These are phyloP conservation scores for Heliconius charithonia DNA, from an alignment of 2,888 invertebrate genomes.

Conservation along the genomic window DNA sequence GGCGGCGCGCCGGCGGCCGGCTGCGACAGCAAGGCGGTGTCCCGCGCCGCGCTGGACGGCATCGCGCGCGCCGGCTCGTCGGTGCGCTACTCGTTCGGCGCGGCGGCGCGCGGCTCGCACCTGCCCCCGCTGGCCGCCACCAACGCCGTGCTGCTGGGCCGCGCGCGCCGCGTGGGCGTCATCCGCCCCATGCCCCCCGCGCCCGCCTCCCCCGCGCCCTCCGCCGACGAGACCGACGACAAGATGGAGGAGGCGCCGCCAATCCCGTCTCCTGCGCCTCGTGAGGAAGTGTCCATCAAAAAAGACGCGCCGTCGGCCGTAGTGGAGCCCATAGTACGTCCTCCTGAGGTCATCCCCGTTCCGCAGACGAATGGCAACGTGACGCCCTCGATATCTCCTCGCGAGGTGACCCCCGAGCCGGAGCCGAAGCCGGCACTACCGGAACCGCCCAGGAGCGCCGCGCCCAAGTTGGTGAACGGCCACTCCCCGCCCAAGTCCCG, in stretches of 20 bases:
- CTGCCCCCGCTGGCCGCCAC: slow-evolving; percentile 72
- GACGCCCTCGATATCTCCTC: slow-evolving; percentile 33
- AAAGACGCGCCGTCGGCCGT: slow-evolving; percentile 67
- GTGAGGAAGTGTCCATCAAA: slow-evolving; percentile 51
- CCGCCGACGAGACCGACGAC: slow-evolving; percentile 48
- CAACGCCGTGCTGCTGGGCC: slow-evolving; percentile 69
- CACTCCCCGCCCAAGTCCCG: slow-evolving; percentile 50
- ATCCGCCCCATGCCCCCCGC: slow-evolving; percentile 80
- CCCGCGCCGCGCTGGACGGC: slow-evolving; percentile 85
- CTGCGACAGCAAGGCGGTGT: slow-evolving; percentile 69
- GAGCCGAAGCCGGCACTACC: slow-evolving; percentile 43
- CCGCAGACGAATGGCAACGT: slow-evolving; percentile 38
- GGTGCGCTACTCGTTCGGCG: slow-evolving; percentile 85
- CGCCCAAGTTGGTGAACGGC: slow-evolving; percentile 56
- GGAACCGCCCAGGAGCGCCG: slow-evolving; percentile 45
- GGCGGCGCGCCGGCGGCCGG: slow-evolving; percentile 54
- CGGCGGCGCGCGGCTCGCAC: slow-evolving; percentile 64
- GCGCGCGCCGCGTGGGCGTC: slow-evolving; percentile 80
- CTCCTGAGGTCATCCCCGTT: slow-evolving; percentile 58
- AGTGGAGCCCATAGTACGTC: slow-evolving; percentile 71
- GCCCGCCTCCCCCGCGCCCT: slow-evolving; percentile 47
- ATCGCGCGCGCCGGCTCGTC: slow-evolving; percentile 88
- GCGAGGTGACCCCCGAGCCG: slow-evolving; percentile 46
- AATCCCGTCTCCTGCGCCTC: slow-evolving; percentile 52
- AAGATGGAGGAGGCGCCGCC: slow-evolving; percentile 52